Base-by-base conservation (phyloP, 2,797 vertebrate species). In the Premnoplex brunnescens region DNA sequence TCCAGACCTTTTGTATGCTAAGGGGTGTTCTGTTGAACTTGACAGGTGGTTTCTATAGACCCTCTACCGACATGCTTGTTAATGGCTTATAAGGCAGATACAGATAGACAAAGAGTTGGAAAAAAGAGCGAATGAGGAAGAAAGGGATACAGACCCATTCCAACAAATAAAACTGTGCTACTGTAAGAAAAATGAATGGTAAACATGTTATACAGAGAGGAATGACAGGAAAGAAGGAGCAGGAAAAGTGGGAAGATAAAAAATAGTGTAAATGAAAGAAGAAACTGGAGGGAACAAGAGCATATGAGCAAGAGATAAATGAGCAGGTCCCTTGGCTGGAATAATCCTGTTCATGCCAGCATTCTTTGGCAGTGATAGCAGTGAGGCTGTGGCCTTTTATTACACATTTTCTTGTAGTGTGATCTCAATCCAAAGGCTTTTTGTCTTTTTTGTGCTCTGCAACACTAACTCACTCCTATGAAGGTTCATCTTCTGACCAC, bases 301-400 rank as follows among this genome's bases (percentile, higher is more conserved):
- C 20, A 51, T 55, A 59, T 48, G 72, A 80, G 60, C 28, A 56
- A 23, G 41, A 87, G 66, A 83, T 82, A 92, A 93, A 83, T 69
- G 54, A 83, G 86, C 36, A 51, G 59, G 44, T 71, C 26, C n/a
- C 15, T 94, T 93, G 76, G 62, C 59, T 94, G 64, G 73, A 94
- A 91, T 58, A 69, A 68, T 74, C 3, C 63, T 80, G 41, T 72
- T 89, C 75, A 67, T 72, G 69, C 64, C 85, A 80, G 34, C 39
- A 72, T 92, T 91, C 62, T 88, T 94, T 89, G 85, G 54, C 78
- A 85, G 64, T 78, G 58, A 85, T 39, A 89, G 69, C 60, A 92
- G 41, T 68, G 75, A 92, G 49, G n/a, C 49, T 94, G 22, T 92
- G 63, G 75, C 67, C 41, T 78, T 96, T 59, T 69, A 75, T 85